These are phyloP conservation scores for Xiphophorus hellerii DNA, from an alignment of 2,113 vertebrate genomes.

Conservation along the genomic window DNA sequence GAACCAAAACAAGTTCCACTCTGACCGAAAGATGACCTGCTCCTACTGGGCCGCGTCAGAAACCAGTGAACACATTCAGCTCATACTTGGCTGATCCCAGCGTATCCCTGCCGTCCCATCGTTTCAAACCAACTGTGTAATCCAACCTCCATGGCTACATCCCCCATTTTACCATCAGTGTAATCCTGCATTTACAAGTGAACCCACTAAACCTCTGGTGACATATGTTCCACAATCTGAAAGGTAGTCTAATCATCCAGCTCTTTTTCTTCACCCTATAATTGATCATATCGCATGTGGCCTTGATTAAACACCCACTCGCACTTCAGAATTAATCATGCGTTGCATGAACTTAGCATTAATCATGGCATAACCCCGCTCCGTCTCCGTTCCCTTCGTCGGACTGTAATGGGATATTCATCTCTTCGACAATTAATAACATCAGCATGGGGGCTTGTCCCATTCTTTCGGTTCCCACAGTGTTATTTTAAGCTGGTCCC, in stretches of 20 bases:
- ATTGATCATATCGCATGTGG: slow-evolving; percentile 78
- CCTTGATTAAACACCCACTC: slow-evolving; percentile 78
- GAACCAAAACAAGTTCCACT: slow-evolving; percentile 12
- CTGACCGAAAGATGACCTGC: slow-evolving; percentile 4
- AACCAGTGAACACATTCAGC: slow-evolving; percentile 26
- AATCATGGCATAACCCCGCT: slow-evolving; percentile 74
- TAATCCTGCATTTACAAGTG: slow-evolving; percentile 54
- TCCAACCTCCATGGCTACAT: slow-evolving; percentile 49
- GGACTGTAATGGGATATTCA: slow-evolving; percentile 81
- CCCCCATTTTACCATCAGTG: slow-evolving; percentile 44
- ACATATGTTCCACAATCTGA: slow-evolving; percentile 70
- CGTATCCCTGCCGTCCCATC: slow-evolving; percentile 44
- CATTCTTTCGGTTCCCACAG: slow-evolving; percentile 55
- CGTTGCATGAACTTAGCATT: slow-evolving; percentile 77
- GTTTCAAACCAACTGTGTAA: slow-evolving; percentile 51
- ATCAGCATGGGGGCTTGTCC: slow-evolving; percentile 56
- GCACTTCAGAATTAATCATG: slow-evolving; percentile 78
- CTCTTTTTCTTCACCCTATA: slow-evolving; percentile 63
- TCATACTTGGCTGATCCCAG: slow-evolving; percentile 54
- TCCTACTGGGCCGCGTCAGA: slow-evolving; percentile 6
- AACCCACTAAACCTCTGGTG: slow-evolving; percentile 68
- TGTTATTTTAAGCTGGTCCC: slow-evolving; percentile 81
- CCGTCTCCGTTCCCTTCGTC: slow-evolving; percentile 73
- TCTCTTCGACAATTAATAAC: slow-evolving; percentile 82
- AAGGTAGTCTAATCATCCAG: slow-evolving; percentile 72